Conservation (phyloP, 2,113 vertebrate species). For the Megaleporinus macrocephalus region DNA sequence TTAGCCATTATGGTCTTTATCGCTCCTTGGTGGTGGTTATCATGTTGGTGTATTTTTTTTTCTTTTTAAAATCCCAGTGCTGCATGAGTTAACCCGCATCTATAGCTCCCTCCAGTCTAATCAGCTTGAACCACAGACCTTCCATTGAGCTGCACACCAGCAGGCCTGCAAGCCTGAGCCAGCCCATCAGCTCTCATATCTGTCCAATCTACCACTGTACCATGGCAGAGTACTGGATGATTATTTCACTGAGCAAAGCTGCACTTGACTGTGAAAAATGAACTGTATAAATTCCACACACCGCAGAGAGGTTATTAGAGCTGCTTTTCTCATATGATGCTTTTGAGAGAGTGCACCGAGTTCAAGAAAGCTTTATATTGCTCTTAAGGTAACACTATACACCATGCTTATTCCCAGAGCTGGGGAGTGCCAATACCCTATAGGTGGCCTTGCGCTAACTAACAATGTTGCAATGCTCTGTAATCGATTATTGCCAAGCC, state of each 20-base stretch:
- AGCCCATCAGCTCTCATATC: conserved; percentile 37
- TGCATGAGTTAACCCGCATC: conserved; percentile 38
- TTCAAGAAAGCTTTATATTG: neutral
- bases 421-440: neutral
- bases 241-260: conserved; percentile 25
- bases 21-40: conserved; percentile 19
- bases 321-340: neutral
- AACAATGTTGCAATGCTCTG: neutral
- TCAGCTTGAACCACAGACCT: conserved; percentile 26
- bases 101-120: conserved; percentile 31
- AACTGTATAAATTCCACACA: neutral
- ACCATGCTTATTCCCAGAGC: neutral
- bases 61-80: conserved; percentile 30
- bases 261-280: conserved; percentile 12
- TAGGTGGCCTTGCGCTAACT: neutral
- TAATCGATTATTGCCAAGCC: neutral
- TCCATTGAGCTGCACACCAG: conserved; percentile 20
- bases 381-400: neutral
- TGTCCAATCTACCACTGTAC: conserved; percentile 28
- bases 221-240: conserved; percentile 21
- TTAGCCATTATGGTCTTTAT: conserved; percentile 7
- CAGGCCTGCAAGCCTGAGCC: conserved; percentile 29
- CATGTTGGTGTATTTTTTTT: neutral
- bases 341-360: neutral
- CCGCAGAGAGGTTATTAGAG: neutral